Base-by-base conservation (phyloP, 2,797 vertebrate genomes). In the Catostomus latipinnis region DNA sequence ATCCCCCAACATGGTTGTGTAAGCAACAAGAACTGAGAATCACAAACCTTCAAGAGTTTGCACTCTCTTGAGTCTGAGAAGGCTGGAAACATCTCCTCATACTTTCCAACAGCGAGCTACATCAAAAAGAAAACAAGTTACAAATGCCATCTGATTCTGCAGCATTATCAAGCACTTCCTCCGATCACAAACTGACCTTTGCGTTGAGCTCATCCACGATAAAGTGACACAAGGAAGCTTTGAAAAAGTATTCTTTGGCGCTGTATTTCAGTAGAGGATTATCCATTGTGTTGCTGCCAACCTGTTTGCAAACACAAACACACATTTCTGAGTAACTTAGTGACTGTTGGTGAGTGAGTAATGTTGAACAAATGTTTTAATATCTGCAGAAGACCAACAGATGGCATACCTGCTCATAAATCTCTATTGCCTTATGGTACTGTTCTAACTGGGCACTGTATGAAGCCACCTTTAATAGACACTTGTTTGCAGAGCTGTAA, bases 211-310 rank as follows among this genome's bases (percentile, higher is more conserved):
- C 98, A 11, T 99, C 98, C 11, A 99, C 96, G 0, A 98, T 98
- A 88, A 99, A 99, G 86, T 99, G 98, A 82, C 98, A 99, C 68
- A 99, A 94, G 0, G 97, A 94, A 0, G 98, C 98, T 93, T 99
- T 99, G 91, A 99, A 99, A 93, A 99, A 99, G 89, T 99, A 99
- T 85, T 99, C 98, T 84, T 99, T 99, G 14, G 98, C 98, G 16
- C 98, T 99, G 86, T 99, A 99, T 88, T 99, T 99, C 88, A 99
- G 92, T 86, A 99, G 81, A 0, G 98, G 95, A 73, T 99, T 99
- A 88, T 99, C 98, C 98, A 99, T 99, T 0, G 98, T 98, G 92
- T 95, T 99, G 9, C 95, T 93, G 68, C 96, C 98, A 0, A 99
- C 94, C 98, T 99, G 68, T 56, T 78, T 5, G 1, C 7, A 9